Conservation (phyloP, 2,113 vertebrate genomes). For the Electrona antarctica region DNA sequence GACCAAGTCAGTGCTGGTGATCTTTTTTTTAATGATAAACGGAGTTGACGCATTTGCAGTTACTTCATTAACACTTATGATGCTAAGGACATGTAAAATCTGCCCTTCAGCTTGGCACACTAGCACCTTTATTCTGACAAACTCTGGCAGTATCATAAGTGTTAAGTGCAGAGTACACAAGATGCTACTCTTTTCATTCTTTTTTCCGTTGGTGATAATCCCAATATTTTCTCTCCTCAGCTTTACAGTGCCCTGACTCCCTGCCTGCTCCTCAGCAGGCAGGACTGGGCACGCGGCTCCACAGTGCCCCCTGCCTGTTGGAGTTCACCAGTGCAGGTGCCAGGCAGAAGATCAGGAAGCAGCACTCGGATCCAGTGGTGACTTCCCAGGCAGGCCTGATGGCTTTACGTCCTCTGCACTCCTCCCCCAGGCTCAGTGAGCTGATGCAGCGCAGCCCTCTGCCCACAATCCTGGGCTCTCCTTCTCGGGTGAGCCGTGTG, state of each 20-base stretch:
- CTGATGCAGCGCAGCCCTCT: constrained; percentile 93
- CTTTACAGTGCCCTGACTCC: constrained; percentile 52
- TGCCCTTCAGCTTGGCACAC: too few relatives aligned
- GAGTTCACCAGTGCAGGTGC: constrained; percentile 82
- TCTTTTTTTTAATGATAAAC: too few relatives aligned
- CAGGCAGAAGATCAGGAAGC: constrained; percentile 92
- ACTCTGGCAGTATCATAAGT: too few relatives aligned
- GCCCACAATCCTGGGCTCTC: constrained; percentile 94
- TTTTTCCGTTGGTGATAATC: too few relatives aligned
- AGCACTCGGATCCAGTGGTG: constrained; percentile 88
- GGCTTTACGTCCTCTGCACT: constrained; percentile 84
- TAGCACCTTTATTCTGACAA: too few relatives aligned
- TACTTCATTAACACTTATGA: too few relatives aligned
- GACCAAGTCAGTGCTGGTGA: too few relatives aligned
- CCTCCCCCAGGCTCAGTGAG: constrained; percentile 91
- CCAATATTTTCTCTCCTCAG: constrained; percentile 22
- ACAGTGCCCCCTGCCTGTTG: constrained; percentile 94
- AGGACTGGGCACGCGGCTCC: constrained; percentile 89
- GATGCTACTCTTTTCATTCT: too few relatives aligned
- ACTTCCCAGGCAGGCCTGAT: constrained; percentile 62
- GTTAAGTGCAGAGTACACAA: too few relatives aligned
- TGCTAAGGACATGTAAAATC: too few relatives aligned
- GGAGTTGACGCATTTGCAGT: too few relatives aligned
- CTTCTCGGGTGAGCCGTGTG: constrained; percentile 83
- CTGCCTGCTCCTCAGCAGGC: constrained; percentile 53